Evolutionary conservation across 2,113 vertebrate genomes (phyloP).

Genomic region (Thunnus thynnus): DNA sequence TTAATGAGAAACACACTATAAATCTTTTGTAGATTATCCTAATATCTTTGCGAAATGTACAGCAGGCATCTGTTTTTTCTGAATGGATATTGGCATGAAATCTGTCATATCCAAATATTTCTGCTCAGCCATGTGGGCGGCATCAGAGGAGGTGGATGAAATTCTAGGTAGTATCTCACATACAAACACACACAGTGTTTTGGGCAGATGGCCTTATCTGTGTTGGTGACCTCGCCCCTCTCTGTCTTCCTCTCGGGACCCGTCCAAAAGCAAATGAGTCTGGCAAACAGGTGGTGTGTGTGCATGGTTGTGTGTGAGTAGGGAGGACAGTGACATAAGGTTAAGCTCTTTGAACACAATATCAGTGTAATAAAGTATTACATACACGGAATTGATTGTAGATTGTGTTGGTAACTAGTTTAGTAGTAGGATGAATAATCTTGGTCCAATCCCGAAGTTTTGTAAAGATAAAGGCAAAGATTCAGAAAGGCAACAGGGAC

Average conservation of each 20-base stretch:
- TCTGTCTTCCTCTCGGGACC: conserved; percentile 55
- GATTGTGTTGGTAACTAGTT: background rate
- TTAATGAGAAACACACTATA: background rate
- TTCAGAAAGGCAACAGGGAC: background rate
- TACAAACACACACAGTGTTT: conserved; percentile 27
- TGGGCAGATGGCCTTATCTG: conserved; percentile 73
- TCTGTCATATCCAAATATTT: conserved; percentile 51
- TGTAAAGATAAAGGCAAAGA: background rate
- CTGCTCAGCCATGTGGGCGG: conserved; percentile 50
- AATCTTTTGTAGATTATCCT: conserved; percentile 36
- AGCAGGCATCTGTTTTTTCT: conserved; percentile 22
- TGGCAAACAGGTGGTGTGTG: conserved; percentile 1
- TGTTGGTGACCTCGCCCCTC: conserved; percentile 49
- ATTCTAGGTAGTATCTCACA: background rate
- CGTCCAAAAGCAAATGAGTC: conserved; percentile 54
- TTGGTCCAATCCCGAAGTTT: background rate
- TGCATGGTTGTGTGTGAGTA: background rate
- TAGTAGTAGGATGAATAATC: conserved; percentile 3
- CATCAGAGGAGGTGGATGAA: conserved; percentile 27
- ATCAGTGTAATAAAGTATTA: conserved; percentile 21
- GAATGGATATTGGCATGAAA: conserved; percentile 47
- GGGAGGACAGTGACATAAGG: conserved; percentile 27
- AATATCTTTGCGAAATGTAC: conserved; percentile 40
- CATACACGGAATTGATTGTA: background rate
- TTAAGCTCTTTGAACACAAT: conserved; percentile 34